Percentiles rank a stretch among this genome's conserved stretches.
Evolutionary conservation across 1,140 invertebrate species (phyloP).

Genomic region (Aphis gossypii): DNA sequence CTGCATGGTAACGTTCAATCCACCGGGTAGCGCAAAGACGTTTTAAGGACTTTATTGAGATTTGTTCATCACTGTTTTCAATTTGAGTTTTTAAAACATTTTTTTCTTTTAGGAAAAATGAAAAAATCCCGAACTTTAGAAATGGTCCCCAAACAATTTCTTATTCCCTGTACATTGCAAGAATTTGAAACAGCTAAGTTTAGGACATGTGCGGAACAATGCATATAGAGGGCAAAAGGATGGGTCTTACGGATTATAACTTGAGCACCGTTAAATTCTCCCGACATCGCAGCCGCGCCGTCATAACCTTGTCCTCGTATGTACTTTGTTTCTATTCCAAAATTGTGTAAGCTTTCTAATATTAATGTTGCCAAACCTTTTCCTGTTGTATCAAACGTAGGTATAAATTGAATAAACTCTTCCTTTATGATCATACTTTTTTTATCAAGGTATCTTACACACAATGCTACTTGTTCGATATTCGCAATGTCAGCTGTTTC

Average conservation of each 20-base stretch:
- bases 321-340: slow-evolving; percentile 60
- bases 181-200: neutral
- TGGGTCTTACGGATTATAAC: neutral
- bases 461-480: slow-evolving; percentile 59
- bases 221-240: neutral
- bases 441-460: slow-evolving; percentile 57
- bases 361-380: slow-evolving; percentile 60
- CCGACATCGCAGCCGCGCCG: slow-evolving; percentile 53
- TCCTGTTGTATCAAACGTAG: slow-evolving; percentile 60
- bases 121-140: too few relatives aligned
- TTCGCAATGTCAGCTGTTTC: slow-evolving; percentile 58
- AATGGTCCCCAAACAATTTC: neutral
- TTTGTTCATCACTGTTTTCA: too few relatives aligned
- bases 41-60: too few relatives aligned
- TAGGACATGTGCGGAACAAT: neutral
- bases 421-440: slow-evolving; percentile 47
- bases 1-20: too few relatives aligned
- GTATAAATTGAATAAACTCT: slow-evolving; percentile 61
- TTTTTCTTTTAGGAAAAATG: too few relatives aligned
- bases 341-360: slow-evolving; percentile 44
- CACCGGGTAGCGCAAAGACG: too few relatives aligned
- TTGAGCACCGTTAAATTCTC: neutral
- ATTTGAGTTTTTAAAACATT: too few relatives aligned
- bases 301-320: slow-evolving; percentile 62
- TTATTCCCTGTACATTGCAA: neutral